Evolutionary conservation across 2,797 vertebrate genomes (phyloP).

Genomic region (Neosilurus hyrtlii): DNA sequence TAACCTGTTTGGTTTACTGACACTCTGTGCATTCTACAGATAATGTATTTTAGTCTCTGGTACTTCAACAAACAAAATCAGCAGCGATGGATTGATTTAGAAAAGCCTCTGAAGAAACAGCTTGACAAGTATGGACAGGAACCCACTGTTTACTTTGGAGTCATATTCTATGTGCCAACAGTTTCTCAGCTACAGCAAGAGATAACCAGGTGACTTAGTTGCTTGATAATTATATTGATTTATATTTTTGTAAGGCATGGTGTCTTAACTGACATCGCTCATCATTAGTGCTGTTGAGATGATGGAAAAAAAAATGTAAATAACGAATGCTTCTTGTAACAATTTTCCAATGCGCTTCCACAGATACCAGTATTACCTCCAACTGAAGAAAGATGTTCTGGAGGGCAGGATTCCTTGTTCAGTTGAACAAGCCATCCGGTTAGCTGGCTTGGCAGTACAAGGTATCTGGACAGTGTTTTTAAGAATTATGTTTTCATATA

Average conservation of each 20-base stretch:
- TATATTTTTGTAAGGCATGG: not conserved
- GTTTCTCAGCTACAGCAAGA: conserved; percentile 94
- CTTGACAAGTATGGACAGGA: conserved; percentile 95
- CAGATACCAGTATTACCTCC: conserved; percentile 99
- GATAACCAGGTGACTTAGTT: conserved; percentile 86
- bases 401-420: conserved; percentile 93
- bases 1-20: conserved; percentile 16
- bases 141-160: conserved; percentile 94
- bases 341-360: conserved; percentile 23
- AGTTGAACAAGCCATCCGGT: conserved; percentile 88
- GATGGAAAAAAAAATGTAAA: not conserved
- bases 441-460: conserved; percentile 96
- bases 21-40: conserved; percentile 69
- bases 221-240: not conserved
- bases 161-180: conserved; percentile 92
- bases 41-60: conserved; percentile 97
- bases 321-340: not conserved
- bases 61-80: conserved; percentile 98
- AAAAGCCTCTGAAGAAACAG: conserved; percentile 97
- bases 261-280: not conserved
- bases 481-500: conserved; percentile 13
- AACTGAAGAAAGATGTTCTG: conserved; percentile 95
- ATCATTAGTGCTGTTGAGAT: not conserved
- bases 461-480: conserved; percentile 73
- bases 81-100: conserved; percentile 95